A percentile compares a stretch with the other conserved stretches of the same genome.
Conservation (phyloP, 1,140 invertebrate genomes). For the Platorchestia sp. region DNA sequence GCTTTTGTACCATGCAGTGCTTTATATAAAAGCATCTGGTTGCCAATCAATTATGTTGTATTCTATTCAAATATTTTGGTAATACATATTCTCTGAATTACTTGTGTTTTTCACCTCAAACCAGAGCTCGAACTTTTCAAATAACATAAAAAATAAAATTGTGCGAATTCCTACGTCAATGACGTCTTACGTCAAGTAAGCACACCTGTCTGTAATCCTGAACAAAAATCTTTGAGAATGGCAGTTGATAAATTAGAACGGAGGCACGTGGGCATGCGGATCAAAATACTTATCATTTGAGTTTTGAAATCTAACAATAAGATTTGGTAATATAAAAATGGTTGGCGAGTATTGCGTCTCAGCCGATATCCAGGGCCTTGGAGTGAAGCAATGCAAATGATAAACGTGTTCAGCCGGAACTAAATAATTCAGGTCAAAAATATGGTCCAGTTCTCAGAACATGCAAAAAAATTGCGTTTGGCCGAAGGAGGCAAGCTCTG, state of each 20-base stretch:
- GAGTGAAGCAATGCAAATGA: neutral
- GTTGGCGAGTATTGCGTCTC: neutral
- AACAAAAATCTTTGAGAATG: neutral
- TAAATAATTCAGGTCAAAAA: neutral
- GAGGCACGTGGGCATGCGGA: neutral
- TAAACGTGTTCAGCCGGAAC: neutral
- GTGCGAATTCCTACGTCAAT: too few relatives aligned
- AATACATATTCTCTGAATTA: too few relatives aligned
- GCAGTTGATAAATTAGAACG: neutral
- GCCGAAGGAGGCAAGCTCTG: neutral
- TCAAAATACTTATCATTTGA: neutral
- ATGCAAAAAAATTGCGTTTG: neutral
- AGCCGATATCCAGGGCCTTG: neutral
- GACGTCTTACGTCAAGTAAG: too few relatives aligned
- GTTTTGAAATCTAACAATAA: neutral
- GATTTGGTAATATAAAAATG: neutral
- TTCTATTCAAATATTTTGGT: too few relatives aligned
- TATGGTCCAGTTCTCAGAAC: neutral
- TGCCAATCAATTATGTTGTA: too few relatives aligned
- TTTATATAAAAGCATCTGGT: too few relatives aligned
- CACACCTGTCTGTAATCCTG: neutral
- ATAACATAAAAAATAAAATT: too few relatives aligned
- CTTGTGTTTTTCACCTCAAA: too few relatives aligned
- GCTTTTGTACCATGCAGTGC: too few relatives aligned
- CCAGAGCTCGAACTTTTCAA: too few relatives aligned